These are phyloP conservation scores for Apodemia zela DNA, from an alignment of 2,888 invertebrate species.

Conservation along the genomic window DNA sequence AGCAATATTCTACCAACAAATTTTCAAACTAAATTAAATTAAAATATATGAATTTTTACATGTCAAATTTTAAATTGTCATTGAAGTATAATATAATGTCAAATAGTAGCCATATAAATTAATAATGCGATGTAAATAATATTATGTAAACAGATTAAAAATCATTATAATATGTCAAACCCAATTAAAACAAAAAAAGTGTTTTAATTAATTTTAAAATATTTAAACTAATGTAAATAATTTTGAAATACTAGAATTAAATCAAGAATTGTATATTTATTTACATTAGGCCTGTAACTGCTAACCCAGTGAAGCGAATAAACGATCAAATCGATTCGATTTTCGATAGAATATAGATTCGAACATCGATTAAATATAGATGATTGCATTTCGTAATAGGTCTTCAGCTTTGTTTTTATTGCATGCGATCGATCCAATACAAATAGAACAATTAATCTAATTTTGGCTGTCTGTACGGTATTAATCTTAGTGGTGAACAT, in stretches of 20 bases:
- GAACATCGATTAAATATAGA: constrained; percentile 4
- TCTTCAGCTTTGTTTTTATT: constrained; percentile 23
- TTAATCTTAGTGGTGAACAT: constrained; percentile 44
- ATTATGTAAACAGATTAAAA: too few species aligned
- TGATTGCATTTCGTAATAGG: constrained; percentile 7
- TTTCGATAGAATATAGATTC: neutral
- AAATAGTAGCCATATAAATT: too few species aligned
- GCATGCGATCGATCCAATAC: constrained; percentile 13
- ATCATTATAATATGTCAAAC: too few species aligned
- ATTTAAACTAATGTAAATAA: too few species aligned
- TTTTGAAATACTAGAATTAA: neutral
- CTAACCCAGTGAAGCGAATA: neutral
- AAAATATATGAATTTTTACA: too few species aligned
- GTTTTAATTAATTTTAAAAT: too few species aligned
- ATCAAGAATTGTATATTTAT: neutral
- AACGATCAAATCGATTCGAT: neutral
- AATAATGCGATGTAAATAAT: too few species aligned
- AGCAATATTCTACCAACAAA: too few species aligned
- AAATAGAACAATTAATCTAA: constrained; percentile 28
- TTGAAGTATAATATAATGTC: too few species aligned
- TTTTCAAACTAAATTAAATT: too few species aligned
- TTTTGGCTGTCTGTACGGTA: constrained; percentile 28
- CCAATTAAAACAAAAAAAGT: too few species aligned
- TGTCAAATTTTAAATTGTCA: too few species aligned
- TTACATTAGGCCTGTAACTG: neutral